These are phyloP conservation scores for Tineola bisselliella DNA, from an alignment of 2,888 invertebrate species.

Conservation along the genomic window DNA sequence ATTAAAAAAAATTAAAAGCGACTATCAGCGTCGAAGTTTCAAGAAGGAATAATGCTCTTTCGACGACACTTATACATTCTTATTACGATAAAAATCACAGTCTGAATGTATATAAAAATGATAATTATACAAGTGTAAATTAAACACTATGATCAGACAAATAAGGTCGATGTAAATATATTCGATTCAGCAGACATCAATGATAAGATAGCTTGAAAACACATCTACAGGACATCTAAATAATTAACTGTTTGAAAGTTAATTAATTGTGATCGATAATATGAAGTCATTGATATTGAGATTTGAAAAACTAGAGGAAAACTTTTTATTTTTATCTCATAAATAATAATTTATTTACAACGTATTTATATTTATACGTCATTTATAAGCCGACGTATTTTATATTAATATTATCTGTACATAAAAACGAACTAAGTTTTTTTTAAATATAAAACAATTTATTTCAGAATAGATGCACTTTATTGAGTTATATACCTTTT, in stretches of 20 bases:
- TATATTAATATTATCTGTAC: too few species aligned
- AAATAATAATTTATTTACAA: too few species aligned
- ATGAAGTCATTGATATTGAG: too few species aligned
- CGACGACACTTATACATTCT: neutral
- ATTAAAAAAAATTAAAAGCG: neutral
- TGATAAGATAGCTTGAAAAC: neutral
- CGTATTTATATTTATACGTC: too few species aligned
- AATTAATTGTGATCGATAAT: neutral
- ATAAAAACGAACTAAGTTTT: too few species aligned
- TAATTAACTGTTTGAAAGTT: neutral
- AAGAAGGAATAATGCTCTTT: neutral
- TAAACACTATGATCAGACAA: neutral
- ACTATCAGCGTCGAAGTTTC: neutral
- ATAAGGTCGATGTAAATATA: neutral
- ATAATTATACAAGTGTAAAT: neutral
- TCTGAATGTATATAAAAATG: neutral
- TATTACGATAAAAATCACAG: neutral
- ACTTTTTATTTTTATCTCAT: too few species aligned
- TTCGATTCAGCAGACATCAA: neutral
- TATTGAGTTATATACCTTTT: too few species aligned
- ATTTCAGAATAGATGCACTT: too few species aligned
- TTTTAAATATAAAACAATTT: too few species aligned
- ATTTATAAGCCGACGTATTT: too few species aligned
- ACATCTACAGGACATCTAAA: neutral
- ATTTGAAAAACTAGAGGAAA: too few species aligned